These are phyloP conservation scores for Dromas ardeola DNA, from an alignment of 2,113 vertebrate species.

Conservation along the genomic window DNA sequence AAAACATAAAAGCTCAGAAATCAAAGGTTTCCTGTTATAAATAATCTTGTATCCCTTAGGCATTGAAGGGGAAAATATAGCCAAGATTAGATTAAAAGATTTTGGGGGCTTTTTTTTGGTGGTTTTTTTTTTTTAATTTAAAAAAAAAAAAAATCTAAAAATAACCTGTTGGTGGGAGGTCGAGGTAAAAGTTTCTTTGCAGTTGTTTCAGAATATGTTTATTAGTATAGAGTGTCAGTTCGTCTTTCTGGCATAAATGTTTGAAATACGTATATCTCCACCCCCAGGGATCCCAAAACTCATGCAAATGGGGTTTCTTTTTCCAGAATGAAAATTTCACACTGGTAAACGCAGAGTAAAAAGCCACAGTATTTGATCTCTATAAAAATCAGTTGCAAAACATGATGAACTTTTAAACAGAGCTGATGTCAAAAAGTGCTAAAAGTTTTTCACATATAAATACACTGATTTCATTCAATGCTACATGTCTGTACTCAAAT, in stretches of 20 bases:
- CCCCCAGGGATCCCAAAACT: not conserved
- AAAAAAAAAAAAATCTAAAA: not conserved
- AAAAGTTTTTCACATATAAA: not conserved
- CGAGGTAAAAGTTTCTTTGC: not conserved
- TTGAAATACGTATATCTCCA: not conserved
- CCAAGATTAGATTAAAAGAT: slow-evolving; percentile 60
- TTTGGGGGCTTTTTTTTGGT: not conserved
- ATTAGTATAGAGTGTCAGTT: not conserved
- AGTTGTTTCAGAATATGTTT: not conserved
- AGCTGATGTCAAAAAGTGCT: not conserved
- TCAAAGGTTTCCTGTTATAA: slow-evolving; percentile 85
- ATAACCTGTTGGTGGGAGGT: slow-evolving; percentile 26
- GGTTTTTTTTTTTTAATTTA: not conserved
- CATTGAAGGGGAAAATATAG: slow-evolving; percentile 45
- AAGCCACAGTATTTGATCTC: not conserved
- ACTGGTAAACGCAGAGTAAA: accelerated
- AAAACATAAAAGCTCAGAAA: slow-evolving; percentile 62
- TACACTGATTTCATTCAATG: not conserved
- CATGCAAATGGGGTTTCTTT: not conserved
- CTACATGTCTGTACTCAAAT: not conserved
- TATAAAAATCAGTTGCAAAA: not conserved
- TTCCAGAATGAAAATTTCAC: not conserved
- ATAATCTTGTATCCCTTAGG: slow-evolving; percentile 69
- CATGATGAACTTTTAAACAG: not conserved
- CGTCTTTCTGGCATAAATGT: not conserved